Evolutionary conservation across 1,140 invertebrate species (phyloP).

Genomic region (Drosophila sp.): DNA sequence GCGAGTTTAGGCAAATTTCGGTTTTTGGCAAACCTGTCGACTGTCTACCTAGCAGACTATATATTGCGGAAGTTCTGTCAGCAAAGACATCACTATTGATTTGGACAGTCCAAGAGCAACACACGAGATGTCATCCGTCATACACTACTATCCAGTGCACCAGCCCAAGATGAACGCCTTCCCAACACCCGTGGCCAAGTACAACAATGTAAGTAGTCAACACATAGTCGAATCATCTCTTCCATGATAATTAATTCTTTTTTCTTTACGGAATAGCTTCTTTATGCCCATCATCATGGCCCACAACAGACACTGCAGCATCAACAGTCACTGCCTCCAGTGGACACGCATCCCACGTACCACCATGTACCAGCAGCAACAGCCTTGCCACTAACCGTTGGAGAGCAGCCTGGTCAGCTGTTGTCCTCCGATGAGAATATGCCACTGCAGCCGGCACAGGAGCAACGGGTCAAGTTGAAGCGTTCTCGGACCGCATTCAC

Average conservation of each 20-base stretch:
- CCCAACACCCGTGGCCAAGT: slow-evolving; percentile 55
- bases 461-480: slow-evolving; percentile 67
- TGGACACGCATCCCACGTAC: slow-evolving; percentile 17
- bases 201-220: slow-evolving; percentile 60
- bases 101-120: slow-evolving; percentile 45
- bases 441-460: slow-evolving; percentile 53
- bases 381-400: slow-evolving; percentile 32
- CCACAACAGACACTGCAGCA: slow-evolving; percentile 29
- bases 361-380: slow-evolving; percentile 35
- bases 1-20: slow-evolving; percentile 80
- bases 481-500: slow-evolving; percentile 92
- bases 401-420: slow-evolving; percentile 47
- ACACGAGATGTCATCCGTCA: slow-evolving; percentile 72
- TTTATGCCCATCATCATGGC: slow-evolving; percentile 50
- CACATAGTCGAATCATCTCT: not conserved
- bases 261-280: slow-evolving; percentile 25
- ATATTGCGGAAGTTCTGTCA: slow-evolving; percentile 45
- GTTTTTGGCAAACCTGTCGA: slow-evolving; percentile 25
- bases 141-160: slow-evolving; percentile 81
- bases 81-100: slow-evolving; percentile 53
- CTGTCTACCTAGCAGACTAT: slow-evolving; percentile 63
- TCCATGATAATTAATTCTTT: not conserved
- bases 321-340: slow-evolving; percentile 3
- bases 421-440: slow-evolving; percentile 74
- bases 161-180: slow-evolving; percentile 60